Evolutionary conservation across 2,888 invertebrate genomes (phyloP), one percentile per base, ranked within the genome.

Genomic region (Agriopis marginaria): DNA sequence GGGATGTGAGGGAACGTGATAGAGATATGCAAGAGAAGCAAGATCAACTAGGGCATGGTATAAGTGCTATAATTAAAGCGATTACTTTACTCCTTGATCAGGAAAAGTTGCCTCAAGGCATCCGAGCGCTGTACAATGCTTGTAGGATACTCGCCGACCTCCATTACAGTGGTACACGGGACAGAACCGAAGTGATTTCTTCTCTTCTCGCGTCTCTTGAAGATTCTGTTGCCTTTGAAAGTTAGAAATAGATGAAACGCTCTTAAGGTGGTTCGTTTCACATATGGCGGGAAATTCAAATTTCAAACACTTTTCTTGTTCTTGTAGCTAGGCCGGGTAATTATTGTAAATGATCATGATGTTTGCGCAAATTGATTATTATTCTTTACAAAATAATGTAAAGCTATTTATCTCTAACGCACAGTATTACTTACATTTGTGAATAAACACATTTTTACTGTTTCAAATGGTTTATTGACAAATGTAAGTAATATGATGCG

Each of bases 31-130:
- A 23, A 45, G 45, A 44, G 12, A 45, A 17, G 12, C 58, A 58
- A 58, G 23, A 58, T n/a, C 45, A 58, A 45, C 23, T 58, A 8
- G 58, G 58, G 2, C 11, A 45, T 32, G 58, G 11, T 44, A 45
- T 58, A 58, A 32, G 1, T 11, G 58, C 58, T 8, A n/a, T 58
- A 23, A 32, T 45, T 4, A 23, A 44, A 3, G 58, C 45, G 11
- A 23, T 58, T 17, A 23, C 7, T 8, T 45, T 58, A 23, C 58
- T 58, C 4, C 3, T 58, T 1, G 7, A 17, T 7, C 58, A 58
- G 23, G 8, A 58, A 6, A 17, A 12, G 9, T 12, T 56, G 11
- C 56, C 58, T 11, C 44, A 23, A 7, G 58, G 45, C 9, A n/a
- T 58, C 12, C 58, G 58, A 32, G 23, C 12, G 12, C 12, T 58